Conservation (phyloP, 1,140 invertebrate species). For the Drosophila eugracilis region DNA sequence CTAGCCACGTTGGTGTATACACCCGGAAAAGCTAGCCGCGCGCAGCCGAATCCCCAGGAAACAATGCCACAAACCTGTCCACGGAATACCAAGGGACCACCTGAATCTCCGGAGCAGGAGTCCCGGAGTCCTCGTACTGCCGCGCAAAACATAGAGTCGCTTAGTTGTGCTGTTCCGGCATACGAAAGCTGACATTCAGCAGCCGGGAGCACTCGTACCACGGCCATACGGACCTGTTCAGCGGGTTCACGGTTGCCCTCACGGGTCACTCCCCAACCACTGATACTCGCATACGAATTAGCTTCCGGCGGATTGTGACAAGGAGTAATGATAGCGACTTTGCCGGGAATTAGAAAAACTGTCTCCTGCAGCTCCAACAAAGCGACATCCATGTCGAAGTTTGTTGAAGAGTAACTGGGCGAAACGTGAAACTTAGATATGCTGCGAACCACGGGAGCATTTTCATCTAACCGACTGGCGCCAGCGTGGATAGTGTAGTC, state of each 20-base stretch:
- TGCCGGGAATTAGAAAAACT: slow-evolving; percentile 20
- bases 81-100: slow-evolving; percentile 87
- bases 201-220: slow-evolving; percentile 52
- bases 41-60: slow-evolving; percentile 87
- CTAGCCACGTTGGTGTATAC: slow-evolving; percentile 91
- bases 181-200: slow-evolving; percentile 66
- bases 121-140: slow-evolving; percentile 66
- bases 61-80: slow-evolving; percentile 88
- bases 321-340: slow-evolving; percentile 51
- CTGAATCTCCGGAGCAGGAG: slow-evolving; percentile 88
- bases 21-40: slow-evolving; percentile 88
- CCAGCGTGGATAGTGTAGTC: slow-evolving; percentile 67
- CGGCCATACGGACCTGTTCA: slow-evolving; percentile 62
- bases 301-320: slow-evolving; percentile 46
- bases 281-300: slow-evolving; percentile 65
- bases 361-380: slow-evolving; percentile 43
- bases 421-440: slow-evolving; percentile 47
- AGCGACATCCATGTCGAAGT: slow-evolving; percentile 79
- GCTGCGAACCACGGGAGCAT: slow-evolving; percentile 39
- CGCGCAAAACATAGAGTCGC: slow-evolving; percentile 76
- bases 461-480: slow-evolving; percentile 53
- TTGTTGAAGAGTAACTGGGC: slow-evolving; percentile 42
- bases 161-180: slow-evolving; percentile 54
- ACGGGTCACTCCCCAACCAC: slow-evolving; percentile 70
- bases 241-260: slow-evolving; percentile 56